phyloP scores from a whole-genome alignment of 2,888 invertebrate species.

The Chloroclysta siterata region DNA sequence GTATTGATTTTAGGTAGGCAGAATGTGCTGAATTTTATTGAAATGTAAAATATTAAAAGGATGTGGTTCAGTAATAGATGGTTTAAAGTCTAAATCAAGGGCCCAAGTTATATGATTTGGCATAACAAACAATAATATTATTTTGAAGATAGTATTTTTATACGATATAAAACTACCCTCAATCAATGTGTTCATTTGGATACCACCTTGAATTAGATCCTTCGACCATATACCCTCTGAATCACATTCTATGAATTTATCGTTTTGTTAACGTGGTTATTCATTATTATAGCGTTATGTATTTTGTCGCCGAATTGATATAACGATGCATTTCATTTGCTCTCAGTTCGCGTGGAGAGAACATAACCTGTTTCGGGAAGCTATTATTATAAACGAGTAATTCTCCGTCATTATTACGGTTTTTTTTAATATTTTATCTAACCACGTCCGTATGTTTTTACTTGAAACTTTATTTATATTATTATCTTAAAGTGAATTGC shows the following conservation, averaged over 20 bases:
- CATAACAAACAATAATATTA: too few relatives aligned
- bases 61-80: not conserved
- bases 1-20: not conserved
- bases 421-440: conserved; percentile 69
- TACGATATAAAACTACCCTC: too few relatives aligned
- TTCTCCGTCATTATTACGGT: conserved; percentile 81
- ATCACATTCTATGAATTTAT: not conserved
- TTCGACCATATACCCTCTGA: not conserved
- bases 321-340: conserved; percentile 74
- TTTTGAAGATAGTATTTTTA: too few relatives aligned
- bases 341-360: conserved; percentile 96
- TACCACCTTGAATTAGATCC: too few relatives aligned
- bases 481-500: conserved; percentile 38
- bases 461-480: conserved; percentile 48
- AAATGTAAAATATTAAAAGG: not conserved
- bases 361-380: conserved; percentile 98
- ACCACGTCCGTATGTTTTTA: conserved; percentile 60
- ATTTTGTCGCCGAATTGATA: conserved; percentile 42
- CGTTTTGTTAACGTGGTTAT: conserved; percentile 1
- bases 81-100: not conserved
- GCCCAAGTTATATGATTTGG: too few relatives aligned
- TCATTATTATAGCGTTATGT: not conserved
- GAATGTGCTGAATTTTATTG: not conserved
- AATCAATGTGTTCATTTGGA: too few relatives aligned
- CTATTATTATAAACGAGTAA: conserved; percentile 95